A percentile compares a stretch with the other conserved stretches of the same genome.
These are phyloP conservation scores for Aquila chrysaetos DNA, from an alignment of 2,797 vertebrate genomes.

Conservation along the genomic window DNA sequence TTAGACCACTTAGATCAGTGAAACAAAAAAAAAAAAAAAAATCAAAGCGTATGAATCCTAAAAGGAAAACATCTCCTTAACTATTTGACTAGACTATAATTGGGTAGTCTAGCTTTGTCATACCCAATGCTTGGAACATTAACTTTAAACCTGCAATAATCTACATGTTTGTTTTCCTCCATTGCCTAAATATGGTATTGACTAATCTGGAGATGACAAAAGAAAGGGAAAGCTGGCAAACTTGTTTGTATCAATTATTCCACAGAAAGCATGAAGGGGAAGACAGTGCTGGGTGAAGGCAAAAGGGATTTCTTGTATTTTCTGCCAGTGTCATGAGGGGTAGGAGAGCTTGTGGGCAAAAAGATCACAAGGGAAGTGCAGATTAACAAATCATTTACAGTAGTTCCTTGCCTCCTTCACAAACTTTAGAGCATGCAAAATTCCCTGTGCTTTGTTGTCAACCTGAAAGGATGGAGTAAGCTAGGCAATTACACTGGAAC, in stretches of 20 bases:
- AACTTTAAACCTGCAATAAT: neutral
- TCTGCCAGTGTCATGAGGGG: neutral
- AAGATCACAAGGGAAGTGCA: neutral
- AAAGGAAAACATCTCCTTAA: neutral
- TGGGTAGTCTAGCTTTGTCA: neutral
- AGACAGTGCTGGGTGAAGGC: neutral
- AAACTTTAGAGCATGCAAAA: neutral
- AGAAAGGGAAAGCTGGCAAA: neutral
- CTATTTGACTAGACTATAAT: neutral
- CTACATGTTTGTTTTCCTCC: neutral
- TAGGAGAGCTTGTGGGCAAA: neutral
- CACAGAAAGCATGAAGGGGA: neutral
- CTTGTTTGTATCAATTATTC: neutral
- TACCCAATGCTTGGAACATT: neutral
- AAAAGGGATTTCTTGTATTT: neutral
- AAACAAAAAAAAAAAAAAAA: neutral
- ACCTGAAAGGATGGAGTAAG: neutral
- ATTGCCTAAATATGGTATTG: neutral
- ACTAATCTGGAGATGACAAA: neutral
- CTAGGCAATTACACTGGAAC: neutral
- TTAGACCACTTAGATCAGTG: neutral
- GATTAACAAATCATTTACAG: neutral
- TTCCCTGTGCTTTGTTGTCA: neutral
- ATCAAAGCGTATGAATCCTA: neutral
- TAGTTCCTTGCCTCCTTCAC: neutral